Conservation (phyloP, 2,113 vertebrate species). For the Oreochromis aureus region DNA sequence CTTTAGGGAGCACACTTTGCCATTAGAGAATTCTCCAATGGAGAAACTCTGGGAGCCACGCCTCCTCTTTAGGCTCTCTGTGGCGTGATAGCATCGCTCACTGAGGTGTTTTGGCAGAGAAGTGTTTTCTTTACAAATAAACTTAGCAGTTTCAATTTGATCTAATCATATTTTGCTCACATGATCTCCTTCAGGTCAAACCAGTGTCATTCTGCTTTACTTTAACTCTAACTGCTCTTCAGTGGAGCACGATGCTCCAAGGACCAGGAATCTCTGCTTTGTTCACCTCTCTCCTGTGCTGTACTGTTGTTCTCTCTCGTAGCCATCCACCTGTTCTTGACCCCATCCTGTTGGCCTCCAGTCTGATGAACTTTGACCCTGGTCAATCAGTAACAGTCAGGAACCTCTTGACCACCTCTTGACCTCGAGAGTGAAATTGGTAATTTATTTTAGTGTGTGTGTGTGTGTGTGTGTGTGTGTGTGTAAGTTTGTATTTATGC, state of each 20-base stretch:
- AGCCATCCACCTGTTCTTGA: conserved; percentile 13
- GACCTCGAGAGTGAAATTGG: conserved; percentile 12
- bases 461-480: background rate
- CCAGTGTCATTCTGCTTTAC: background rate
- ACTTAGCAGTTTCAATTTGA: background rate
- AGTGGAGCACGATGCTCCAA: background rate
- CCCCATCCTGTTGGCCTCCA: background rate
- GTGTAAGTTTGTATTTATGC: background rate
- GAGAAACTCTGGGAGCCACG: background rate
- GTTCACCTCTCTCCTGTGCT: background rate
- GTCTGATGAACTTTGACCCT: conserved; percentile 27
- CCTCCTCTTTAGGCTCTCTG: background rate
- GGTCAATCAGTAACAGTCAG: background rate
- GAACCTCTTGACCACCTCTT: conserved; percentile 36
- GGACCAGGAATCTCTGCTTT: background rate
- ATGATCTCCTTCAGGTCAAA: background rate
- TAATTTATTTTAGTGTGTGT: background rate
- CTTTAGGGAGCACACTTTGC: background rate
- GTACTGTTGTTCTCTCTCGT: background rate
- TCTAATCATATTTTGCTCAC: background rate
- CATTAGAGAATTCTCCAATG: background rate
- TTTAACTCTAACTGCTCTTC: background rate
- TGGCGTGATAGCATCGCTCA: background rate
- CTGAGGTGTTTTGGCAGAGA: background rate
- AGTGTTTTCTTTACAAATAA: background rate